A percentile compares a stretch with the other conserved stretches of the same genome.
phyloP scores from a whole-genome alignment of 1,140 invertebrate genomes.

The Metaphire vulgaris region DNA sequence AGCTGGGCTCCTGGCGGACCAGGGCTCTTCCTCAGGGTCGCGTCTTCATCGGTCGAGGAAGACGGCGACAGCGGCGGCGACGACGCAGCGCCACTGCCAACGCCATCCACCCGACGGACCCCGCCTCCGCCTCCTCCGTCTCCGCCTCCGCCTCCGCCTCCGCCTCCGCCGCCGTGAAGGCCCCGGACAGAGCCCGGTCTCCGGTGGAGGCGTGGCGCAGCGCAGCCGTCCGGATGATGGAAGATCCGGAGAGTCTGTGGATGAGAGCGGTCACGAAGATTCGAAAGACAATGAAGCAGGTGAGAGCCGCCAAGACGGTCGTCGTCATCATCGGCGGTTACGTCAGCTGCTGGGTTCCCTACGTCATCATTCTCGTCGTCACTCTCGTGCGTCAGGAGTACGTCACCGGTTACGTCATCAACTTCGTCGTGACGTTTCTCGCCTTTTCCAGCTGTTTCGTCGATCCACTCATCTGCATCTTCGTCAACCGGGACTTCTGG shows the following conservation, averaged over 20 bases:
- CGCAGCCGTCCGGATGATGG: not conserved
- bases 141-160: not conserved
- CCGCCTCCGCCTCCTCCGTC: not conserved
- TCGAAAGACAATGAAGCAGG: not conserved
- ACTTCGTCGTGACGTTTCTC: not conserved
- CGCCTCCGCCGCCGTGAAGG: not conserved
- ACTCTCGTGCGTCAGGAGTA: not conserved
- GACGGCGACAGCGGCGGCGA: not conserved
- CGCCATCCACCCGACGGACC: not conserved
- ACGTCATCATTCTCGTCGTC: not conserved
- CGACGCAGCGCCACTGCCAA: not conserved
- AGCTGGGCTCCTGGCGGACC: not conserved
- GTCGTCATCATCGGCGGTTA: not conserved
- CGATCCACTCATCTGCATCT: not conserved
- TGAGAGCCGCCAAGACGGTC: not conserved
- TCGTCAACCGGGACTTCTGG: not conserved
- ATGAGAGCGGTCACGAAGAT: not conserved
- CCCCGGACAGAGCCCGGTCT: not conserved
- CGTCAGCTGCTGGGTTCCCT: not conserved
- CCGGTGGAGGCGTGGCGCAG: not conserved
- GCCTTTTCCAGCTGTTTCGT: not conserved
- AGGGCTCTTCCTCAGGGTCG: no score
- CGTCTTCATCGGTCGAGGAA: no score
- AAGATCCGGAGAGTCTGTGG: not conserved
- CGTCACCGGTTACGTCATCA: not conserved